Evolutionary conservation across 1,140 invertebrate genomes (phyloP).

Genomic region (Drosophila leontia): DNA sequence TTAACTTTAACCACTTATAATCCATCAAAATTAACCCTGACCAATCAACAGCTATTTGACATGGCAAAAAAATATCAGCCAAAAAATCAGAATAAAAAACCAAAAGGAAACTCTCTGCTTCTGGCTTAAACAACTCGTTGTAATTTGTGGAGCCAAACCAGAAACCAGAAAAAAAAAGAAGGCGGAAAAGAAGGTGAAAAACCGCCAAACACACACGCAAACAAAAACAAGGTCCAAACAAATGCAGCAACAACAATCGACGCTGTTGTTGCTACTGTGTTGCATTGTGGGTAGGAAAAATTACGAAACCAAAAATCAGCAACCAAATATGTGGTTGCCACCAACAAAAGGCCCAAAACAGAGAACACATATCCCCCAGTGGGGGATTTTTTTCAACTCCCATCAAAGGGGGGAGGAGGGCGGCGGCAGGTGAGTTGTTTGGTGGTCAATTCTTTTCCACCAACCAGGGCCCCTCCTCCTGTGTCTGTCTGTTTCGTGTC

Average conservation of each 20-base stretch:
- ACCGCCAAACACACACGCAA: conserved; percentile 76
- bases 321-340: conserved; percentile 83
- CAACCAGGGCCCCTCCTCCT: background rate
- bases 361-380: conserved; percentile 36
- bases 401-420: background rate
- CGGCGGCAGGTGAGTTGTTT: conserved; percentile 70
- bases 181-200: conserved; percentile 58
- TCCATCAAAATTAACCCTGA: background rate
- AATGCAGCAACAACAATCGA: conserved; percentile 55
- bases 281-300: conserved; percentile 74
- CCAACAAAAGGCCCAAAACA: conserved; percentile 79
- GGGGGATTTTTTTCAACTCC: conserved; percentile 6
- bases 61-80: background rate
- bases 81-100: background rate
- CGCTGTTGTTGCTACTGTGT: conserved; percentile 41
- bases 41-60: conserved; percentile 16
- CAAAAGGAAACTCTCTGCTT: conserved; percentile 2
- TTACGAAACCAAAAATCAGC: conserved; percentile 84
- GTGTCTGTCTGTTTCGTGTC: conserved; percentile 25
- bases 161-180: conserved; percentile 28
- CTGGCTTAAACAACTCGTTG: conserved; percentile 31
- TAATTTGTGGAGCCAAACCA: conserved; percentile 34
- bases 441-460: conserved; percentile 54
- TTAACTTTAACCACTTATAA: background rate
- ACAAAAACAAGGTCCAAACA: conserved; percentile 64